phyloP scores from a whole-genome alignment of 2,797 vertebrate species.

The Cuniculus paca region DNA sequence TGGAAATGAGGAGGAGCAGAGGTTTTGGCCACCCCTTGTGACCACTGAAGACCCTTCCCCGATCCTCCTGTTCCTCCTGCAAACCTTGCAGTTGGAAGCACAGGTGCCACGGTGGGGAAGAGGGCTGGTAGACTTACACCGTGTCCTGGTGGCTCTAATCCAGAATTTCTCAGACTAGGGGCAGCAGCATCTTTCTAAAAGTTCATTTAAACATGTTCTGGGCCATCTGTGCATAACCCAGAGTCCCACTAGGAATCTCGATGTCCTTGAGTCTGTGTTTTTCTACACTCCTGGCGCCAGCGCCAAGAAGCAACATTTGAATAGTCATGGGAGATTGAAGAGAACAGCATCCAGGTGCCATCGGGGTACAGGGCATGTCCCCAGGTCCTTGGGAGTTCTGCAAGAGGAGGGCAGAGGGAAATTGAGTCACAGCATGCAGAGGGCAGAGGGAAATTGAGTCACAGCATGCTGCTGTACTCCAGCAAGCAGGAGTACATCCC shows the following conservation, averaged over 20 bases:
- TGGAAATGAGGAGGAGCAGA: not conserved
- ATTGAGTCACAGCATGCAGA: not conserved
- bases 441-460: not conserved
- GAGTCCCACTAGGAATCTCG: not conserved
- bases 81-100: not conserved
- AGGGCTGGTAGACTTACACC: too few species aligned
- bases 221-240: not conserved
- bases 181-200: not conserved
- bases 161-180: not conserved
- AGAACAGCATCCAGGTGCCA: not conserved
- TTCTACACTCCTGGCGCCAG: not conserved
- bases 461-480: fast-evolving
- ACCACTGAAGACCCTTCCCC: not conserved
- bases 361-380: fast-evolving
- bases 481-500: not conserved
- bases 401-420: not conserved
- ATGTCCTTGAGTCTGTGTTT: not conserved
- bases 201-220: not conserved
- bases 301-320: not conserved
- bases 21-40: fast-evolving
- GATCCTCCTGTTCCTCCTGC: not conserved
- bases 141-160: not conserved
- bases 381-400: fast-evolving
- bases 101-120: not conserved
- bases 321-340: not conserved